Evolutionary conservation across 1,140 invertebrate species (phyloP), one percentile per base, ranked within the genome.

Genomic region (Melitaea cinxia): DNA sequence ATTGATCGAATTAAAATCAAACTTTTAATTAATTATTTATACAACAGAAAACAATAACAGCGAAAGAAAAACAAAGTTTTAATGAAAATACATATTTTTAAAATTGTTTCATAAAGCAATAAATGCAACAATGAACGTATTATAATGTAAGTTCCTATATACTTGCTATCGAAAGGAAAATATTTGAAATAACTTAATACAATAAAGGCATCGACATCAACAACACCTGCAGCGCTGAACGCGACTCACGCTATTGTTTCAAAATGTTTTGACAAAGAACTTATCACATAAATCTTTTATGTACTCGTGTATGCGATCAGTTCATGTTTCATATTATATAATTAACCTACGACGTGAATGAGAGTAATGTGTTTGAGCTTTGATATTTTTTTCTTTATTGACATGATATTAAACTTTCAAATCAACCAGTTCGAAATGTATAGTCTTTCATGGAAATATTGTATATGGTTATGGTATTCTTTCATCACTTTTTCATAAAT

Each of bases 261-360:
- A 28, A 52, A 62, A 39, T 57, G 63, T 58, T 65, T 65, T 65
- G 56, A 65, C 63, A 65, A 65, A 65, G 63, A 54, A 64, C 52
- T 57, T 57, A 65, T 21, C 45, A 60, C 57, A 47, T 65, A 58
- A 58, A 60, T 60, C 57, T 60, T 50, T 35, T 60, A 60, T n/a
- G 21, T 21, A 47, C 42, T 12, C 17, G 21, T n/a, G 37, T 37
- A n/a, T 15, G 21, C 42, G 37, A 47, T 23, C 42, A 10, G 19
- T 21, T 47, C 42, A n/a, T 47, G 42, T 47, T 47, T 47, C 4
- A 23, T 21, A n/a, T n/a, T n/a, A 47, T 47, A 47, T n/a, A 23
- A 47, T 23, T 47, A 42, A 4, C 37, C 37, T 14, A 42, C 4
- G 15, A 42, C 14, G 37, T 6, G 37, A 42, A 17, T 14, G n/a